These are phyloP conservation scores for Stramonita haemastoma DNA, from an alignment of 2,888 invertebrate genomes.

Conservation along the genomic window DNA sequence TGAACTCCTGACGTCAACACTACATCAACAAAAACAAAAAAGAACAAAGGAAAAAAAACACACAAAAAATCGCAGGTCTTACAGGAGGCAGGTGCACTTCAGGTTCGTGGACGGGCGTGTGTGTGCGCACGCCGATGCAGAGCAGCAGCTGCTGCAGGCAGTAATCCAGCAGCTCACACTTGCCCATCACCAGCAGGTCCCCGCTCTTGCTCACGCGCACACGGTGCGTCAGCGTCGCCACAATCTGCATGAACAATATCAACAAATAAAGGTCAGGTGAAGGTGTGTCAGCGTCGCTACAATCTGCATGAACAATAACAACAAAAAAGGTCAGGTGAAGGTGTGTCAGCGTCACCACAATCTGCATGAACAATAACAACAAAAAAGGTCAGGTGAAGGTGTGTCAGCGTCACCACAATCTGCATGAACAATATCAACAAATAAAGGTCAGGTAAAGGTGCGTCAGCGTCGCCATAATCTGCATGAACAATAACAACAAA, in stretches of 20 bases:
- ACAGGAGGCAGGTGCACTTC: slow-evolving; percentile 72
- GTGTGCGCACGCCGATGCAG: slow-evolving; percentile 57
- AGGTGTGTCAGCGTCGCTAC: slow-evolving; percentile 58
- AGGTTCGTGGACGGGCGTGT: slow-evolving; percentile 57
- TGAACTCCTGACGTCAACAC: no score
- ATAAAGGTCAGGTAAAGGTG: neutral
- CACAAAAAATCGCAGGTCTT: slow-evolving; percentile 45
- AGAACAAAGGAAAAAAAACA: neutral
- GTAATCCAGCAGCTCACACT: slow-evolving; percentile 63
- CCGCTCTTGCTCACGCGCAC: slow-evolving; percentile 62
- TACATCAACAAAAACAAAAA: neutral
- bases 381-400: slow-evolving; percentile 39
- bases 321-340: neutral
- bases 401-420: slow-evolving; percentile 71
- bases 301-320: no score
- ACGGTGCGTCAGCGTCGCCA: slow-evolving; percentile 70
- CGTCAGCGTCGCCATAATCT: slow-evolving; percentile 69
- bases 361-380: slow-evolving; percentile 62
- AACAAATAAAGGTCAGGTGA: neutral
- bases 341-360: slow-evolving; percentile 67
- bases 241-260: slow-evolving; percentile 66
- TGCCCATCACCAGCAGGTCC: slow-evolving; percentile 63
- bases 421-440: slow-evolving; percentile 53
- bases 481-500: no score
- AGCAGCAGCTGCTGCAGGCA: slow-evolving; percentile 66